Conservation (phyloP, 2,888 invertebrate genomes). For the Sarcophaga subvicina region DNA sequence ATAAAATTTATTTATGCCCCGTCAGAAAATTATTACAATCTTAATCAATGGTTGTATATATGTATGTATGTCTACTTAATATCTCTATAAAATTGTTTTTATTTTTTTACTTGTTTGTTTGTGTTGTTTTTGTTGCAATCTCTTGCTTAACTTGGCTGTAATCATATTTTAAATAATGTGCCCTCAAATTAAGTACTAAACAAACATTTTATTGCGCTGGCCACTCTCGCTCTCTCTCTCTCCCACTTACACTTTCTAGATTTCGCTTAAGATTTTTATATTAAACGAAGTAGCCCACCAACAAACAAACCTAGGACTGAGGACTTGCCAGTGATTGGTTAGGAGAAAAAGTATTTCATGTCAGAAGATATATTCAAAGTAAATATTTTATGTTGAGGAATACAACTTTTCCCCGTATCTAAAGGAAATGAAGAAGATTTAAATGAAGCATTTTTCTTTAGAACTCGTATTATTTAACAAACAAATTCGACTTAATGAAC, state of each 20-base stretch:
- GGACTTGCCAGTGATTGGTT: neutral
- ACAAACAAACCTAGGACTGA: neutral
- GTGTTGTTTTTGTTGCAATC: constrained; percentile 34
- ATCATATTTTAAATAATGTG: constrained; percentile 64
- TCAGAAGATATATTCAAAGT: no score
- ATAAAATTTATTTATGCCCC: constrained; percentile 22
- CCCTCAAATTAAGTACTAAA: constrained; percentile 64
- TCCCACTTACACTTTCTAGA: neutral
- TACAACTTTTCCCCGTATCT: neutral
- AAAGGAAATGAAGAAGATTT: neutral
- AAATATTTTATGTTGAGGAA: neutral
- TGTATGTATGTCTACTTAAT: constrained; percentile 31
- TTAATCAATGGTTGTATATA: constrained; percentile 35
- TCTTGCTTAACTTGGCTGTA: constrained; percentile 42
- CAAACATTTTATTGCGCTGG: constrained; percentile 44
- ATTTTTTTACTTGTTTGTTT: constrained; percentile 9
- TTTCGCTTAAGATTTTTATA: neutral
- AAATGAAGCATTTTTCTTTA: constrained; percentile 29
- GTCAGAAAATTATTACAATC: constrained; percentile 26
- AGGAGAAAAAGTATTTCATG: neutral
- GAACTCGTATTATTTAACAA: constrained; percentile 14
- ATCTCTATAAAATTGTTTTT: neutral
- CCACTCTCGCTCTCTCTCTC: neutral
- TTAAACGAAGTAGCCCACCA: neutral
- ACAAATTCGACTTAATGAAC: constrained; percentile 38